A percentile compares a stretch with the other conserved stretches of the same genome.
Conservation (phyloP, 1,140 invertebrate species). For the Pogonus chalceus region DNA sequence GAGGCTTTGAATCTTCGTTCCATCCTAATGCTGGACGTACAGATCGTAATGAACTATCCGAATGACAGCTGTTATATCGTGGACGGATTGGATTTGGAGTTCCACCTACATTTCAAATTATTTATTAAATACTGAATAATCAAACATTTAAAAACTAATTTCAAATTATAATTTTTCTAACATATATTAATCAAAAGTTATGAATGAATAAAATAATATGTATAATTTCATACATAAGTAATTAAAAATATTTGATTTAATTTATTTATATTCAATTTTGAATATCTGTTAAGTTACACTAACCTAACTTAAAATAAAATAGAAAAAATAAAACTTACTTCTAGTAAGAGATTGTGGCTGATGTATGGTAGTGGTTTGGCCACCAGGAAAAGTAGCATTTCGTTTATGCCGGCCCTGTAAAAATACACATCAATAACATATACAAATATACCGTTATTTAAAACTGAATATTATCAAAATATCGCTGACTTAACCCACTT, state of each 20-base stretch:
- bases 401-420: slow-evolving; percentile 63
- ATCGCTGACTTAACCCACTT: no score
- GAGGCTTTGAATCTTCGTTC: neutral
- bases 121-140: no score
- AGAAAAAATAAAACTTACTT: slow-evolving; percentile 10
- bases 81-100: slow-evolving; percentile 39
- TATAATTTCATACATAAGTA: no score
- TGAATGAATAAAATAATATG: no score
- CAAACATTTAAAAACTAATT: no score
- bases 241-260: no score
- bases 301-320: neutral
- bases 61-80: slow-evolving; percentile 42
- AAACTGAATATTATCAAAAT: no score
- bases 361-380: slow-evolving; percentile 35
- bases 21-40: neutral
- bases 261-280: no score
- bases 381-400: slow-evolving; percentile 53
- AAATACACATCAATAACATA: slow-evolving; percentile 9
- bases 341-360: neutral
- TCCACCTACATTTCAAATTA: no score
- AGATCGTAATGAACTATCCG: slow-evolving; percentile 27
- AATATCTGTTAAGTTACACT: no score
- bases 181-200: no score
- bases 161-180: no score
- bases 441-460: neutral